These are phyloP conservation scores for Crotophaga sulcirostris DNA, from an alignment of 2,113 vertebrate genomes.

Conservation along the genomic window DNA sequence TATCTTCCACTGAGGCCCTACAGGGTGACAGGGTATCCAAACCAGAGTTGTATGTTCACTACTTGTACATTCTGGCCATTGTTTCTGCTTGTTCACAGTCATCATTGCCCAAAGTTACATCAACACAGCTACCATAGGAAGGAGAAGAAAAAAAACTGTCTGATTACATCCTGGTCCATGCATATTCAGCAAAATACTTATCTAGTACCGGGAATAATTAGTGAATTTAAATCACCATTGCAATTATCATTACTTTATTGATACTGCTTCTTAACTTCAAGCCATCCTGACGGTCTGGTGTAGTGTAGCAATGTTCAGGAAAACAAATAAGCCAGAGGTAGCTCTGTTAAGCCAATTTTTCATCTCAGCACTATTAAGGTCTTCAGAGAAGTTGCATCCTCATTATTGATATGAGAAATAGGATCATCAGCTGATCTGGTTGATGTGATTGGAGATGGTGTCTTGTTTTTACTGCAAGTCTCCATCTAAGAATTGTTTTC, in stretches of 20 bases:
- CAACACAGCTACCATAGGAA: neutral
- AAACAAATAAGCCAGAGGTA: neutral
- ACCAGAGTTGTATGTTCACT: neutral
- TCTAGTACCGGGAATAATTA: neutral
- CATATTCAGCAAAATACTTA: neutral
- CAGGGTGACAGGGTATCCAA: neutral
- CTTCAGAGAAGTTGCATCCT: neutral
- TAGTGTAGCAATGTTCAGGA: neutral
- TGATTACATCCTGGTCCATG: neutral
- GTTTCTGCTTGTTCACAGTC: neutral
- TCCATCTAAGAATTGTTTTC: neutral
- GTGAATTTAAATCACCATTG: neutral
- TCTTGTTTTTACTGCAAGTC: neutral
- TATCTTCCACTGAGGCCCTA: neutral
- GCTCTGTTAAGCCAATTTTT: neutral
- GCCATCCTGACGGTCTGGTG: neutral
- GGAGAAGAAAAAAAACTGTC: neutral
- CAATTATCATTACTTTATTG: neutral
- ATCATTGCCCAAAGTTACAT: neutral
- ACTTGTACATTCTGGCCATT: neutral
- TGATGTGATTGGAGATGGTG: neutral
- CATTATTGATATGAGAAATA: neutral
- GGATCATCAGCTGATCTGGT: neutral
- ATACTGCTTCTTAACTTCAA: neutral
- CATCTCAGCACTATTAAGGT: neutral